Conservation (phyloP, 2,888 invertebrate genomes). For the Germaria angustata region DNA sequence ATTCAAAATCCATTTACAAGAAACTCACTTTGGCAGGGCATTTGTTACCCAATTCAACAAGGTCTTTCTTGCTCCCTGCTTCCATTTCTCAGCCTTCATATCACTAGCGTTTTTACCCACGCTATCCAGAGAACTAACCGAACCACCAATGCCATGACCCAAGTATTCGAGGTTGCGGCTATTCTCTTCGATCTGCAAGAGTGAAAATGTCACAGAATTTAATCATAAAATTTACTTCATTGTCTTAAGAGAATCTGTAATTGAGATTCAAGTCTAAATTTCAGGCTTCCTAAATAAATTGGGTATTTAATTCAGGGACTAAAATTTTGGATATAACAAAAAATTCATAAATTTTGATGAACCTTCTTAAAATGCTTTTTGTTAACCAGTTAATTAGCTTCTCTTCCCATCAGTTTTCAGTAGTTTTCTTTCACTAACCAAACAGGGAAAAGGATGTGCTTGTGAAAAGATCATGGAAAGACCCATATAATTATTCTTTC, state of each 20-base stretch:
- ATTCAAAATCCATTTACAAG: background rate
- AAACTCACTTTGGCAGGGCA: conserved; percentile 88
- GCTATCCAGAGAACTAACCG: conserved; percentile 91
- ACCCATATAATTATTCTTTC: too few species aligned
- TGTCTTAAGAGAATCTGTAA: too few species aligned
- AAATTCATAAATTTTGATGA: background rate
- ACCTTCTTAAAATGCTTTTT: background rate
- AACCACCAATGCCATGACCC: conserved; percentile 88
- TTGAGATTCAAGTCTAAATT: too few species aligned
- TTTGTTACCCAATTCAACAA: conserved; percentile 96
- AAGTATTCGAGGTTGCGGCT: conserved; percentile 93
- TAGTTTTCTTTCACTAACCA: background rate
- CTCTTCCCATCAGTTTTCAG: background rate
- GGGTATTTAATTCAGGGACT: background rate
- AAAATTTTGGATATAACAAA: background rate
- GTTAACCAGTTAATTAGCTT: conserved; percentile 14
- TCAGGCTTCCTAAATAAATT: too few species aligned
- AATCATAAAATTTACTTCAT: background rate
- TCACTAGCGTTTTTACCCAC: conserved; percentile 83
- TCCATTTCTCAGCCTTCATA: conserved; percentile 86
- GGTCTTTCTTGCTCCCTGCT: conserved; percentile 94
- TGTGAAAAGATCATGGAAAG: background rate
- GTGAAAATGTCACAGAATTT: background rate
- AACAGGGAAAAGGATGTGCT: background rate
- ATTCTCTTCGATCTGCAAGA: conserved; percentile 94